phyloP scores from a whole-genome alignment of 2,797 vertebrate species.

The Neostethus bicornis region DNA sequence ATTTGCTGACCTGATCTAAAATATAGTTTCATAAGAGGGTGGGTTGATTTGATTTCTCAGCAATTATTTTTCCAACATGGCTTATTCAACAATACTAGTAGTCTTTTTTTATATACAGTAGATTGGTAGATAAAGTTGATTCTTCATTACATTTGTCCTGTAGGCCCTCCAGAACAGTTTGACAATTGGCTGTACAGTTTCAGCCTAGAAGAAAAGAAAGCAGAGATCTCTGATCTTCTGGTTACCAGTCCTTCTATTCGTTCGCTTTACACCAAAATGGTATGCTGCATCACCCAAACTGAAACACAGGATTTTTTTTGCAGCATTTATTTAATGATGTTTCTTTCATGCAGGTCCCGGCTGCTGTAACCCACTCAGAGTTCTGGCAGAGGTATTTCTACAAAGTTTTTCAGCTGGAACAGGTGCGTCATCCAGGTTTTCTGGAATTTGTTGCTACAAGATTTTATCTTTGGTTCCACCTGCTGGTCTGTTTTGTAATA shows the following conservation, averaged over 20 bases:
- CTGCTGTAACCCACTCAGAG: slow-evolving; percentile 91
- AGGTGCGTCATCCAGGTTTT: slow-evolving; percentile 76
- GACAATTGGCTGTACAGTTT: slow-evolving; percentile 90
- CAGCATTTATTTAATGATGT: slow-evolving; percentile 1
- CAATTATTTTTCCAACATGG: background rate
- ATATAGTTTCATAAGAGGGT: background rate
- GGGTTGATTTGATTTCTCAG: background rate
- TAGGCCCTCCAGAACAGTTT: slow-evolving; percentile 90
- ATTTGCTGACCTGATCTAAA: background rate
- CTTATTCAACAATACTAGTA: no score
- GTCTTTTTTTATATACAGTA: no score
- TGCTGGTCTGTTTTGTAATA: slow-evolving; percentile 50
- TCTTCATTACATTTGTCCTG: slow-evolving; percentile 15
- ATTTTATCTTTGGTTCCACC: slow-evolving; percentile 33
- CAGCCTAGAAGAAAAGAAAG: slow-evolving; percentile 90
- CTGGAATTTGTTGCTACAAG: background rate
- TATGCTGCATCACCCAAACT: slow-evolving; percentile 50
- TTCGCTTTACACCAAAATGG: slow-evolving; percentile 98
- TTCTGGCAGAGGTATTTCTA: slow-evolving; percentile 99
- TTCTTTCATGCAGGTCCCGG: slow-evolving; percentile 82
- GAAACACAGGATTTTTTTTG: background rate
- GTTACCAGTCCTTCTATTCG: slow-evolving; percentile 93
- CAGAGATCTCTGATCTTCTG: slow-evolving; percentile 91
- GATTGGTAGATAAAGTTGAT: no score
- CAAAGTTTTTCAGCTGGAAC: slow-evolving; percentile 92